phyloP scores from a whole-genome alignment of 2,113 vertebrate genomes.

The Strigops habroptila region DNA sequence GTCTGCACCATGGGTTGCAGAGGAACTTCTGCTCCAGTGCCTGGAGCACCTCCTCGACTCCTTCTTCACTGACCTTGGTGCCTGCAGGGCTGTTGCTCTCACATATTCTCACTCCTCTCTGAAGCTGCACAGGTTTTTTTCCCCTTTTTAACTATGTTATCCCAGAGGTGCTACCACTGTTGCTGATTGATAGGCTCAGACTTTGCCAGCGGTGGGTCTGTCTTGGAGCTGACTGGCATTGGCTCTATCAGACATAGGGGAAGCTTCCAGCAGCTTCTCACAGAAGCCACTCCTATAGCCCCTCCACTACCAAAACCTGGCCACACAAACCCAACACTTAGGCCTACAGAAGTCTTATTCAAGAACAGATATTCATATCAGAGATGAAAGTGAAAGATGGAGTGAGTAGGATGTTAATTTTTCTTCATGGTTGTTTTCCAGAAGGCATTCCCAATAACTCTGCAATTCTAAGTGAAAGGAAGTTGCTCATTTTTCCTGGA shows the following conservation, averaged over 20 bases:
- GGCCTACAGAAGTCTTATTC: background rate
- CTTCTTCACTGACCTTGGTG: background rate
- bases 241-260: rapidly evolving
- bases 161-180: no score
- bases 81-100: background rate
- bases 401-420: background rate
- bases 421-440: background rate
- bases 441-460: background rate
- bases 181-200: rapidly evolving
- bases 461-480: background rate
- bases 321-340: background rate
- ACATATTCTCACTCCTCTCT: background rate
- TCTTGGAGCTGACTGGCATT: background rate
- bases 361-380: background rate
- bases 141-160: background rate
- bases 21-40: rapidly evolving
- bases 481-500: background rate
- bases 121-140: background rate
- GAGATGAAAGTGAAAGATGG: background rate
- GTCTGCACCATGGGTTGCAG: rapidly evolving
- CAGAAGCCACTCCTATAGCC: background rate
- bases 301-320: background rate
- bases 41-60: rapidly evolving
- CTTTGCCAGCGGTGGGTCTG: rapidly evolving
- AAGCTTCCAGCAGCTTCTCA: background rate